phyloP scores from a whole-genome alignment of 1,140 invertebrate genomes.

The Drosophila pectinifera region DNA sequence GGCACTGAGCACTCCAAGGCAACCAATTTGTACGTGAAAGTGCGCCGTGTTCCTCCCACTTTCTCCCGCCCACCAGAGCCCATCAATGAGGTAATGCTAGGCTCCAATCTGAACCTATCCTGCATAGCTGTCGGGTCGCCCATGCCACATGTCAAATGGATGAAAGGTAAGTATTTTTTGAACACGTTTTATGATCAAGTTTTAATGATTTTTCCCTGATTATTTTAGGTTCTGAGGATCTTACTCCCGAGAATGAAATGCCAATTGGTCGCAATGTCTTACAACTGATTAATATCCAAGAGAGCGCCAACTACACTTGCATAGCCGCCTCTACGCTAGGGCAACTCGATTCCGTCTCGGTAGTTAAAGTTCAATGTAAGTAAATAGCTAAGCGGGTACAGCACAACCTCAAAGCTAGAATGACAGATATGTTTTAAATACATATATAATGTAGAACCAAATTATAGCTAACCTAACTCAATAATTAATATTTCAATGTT shows the following conservation, averaged over 20 bases:
- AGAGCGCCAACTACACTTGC: slow-evolving; percentile 98
- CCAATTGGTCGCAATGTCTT: slow-evolving; percentile 95
- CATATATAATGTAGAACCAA: too few species aligned
- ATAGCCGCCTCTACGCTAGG: slow-evolving; percentile 97
- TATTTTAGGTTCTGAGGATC: slow-evolving; percentile 88
- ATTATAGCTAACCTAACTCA: too few species aligned
- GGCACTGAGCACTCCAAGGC: slow-evolving; percentile 97
- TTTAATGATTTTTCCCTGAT: background rate
- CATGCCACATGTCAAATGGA: slow-evolving; percentile 99
- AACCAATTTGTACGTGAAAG: slow-evolving; percentile 97
- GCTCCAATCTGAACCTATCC: slow-evolving; percentile 95
- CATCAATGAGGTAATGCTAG: slow-evolving; percentile 94
- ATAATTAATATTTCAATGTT: too few species aligned
- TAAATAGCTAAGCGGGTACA: background rate
- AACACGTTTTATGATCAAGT: background rate
- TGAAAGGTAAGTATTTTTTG: slow-evolving; percentile 87
- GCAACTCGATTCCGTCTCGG: slow-evolving; percentile 93
- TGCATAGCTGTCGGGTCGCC: slow-evolving; percentile 98
- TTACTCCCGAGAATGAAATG: slow-evolving; percentile 94
- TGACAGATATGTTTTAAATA: too few species aligned
- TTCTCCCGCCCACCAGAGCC: slow-evolving; percentile 96
- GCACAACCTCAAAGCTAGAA: too few species aligned
- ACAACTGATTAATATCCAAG: slow-evolving; percentile 92
- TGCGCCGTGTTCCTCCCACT: slow-evolving; percentile 95
- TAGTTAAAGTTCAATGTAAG: slow-evolving; percentile 98